Evolutionary conservation across 2,797 vertebrate species (phyloP), one percentile per base, ranked within the genome.

Genomic region (Gallinago stenura): DNA sequence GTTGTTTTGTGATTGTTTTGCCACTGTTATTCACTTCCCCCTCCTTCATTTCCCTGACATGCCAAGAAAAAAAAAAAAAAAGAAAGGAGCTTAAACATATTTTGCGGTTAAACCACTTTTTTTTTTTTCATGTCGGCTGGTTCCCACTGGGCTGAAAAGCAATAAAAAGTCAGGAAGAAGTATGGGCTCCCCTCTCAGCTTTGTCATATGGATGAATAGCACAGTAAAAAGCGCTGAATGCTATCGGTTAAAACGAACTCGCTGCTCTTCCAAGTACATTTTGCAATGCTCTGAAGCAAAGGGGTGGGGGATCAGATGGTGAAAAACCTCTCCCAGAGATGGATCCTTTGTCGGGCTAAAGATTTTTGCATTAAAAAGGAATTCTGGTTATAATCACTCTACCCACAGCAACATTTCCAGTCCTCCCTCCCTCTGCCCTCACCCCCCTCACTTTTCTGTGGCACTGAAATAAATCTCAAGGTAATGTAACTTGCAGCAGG

Each of bases 111-210:
- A 96, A 94, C 71, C 69, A 87, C 89, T 37, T 39, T 39, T 41
- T 41, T 41, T 89, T 93, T 93, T 96, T 94, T 79, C 94, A 83
- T 54, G 33, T 97, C 56, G 87, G 83, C 95, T 97, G 93, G 96
- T 97, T 97, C 98, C 98, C 98, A 97, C 96, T 98, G 97, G 97
- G 97, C 97, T 97, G 97, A 94, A 98, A 98, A 98, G 97, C 97
- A 98, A 98, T 98, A 98, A 97, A 98, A 98, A 98, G 98, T 98
- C 98, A 98, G 92, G 97, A 98, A 98, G 98, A 98, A 97, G 97
- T 97, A 98, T 98, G 95, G 97, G 95, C 94, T 98, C 92, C 97
- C 97, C 96, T 98, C 97, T 97, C 96, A 95, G 95, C 96, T 98
- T 97, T 98, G 98, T 98, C 98, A 98, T 96, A 58, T 97, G 97